phyloP scores from a whole-genome alignment of 2,113 vertebrate species.

The Brachyhypopomus occidentalis region DNA sequence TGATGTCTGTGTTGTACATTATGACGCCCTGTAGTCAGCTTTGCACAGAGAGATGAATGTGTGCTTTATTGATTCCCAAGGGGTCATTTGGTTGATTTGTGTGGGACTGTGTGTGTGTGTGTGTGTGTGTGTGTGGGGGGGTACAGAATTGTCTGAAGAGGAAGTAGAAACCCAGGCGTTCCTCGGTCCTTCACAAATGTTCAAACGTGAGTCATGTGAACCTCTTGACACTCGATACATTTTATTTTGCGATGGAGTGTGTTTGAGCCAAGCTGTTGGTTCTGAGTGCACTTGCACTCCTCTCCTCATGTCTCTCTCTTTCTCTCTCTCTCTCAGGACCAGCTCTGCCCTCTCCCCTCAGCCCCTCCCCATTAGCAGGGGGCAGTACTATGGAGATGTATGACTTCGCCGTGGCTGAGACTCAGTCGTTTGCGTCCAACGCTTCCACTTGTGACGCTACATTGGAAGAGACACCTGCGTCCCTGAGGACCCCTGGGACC shows the following conservation, averaged over 20 bases:
- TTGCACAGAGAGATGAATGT: no score
- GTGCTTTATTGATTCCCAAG: no score
- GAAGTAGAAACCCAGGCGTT: constrained; percentile 68
- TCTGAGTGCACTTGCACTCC: no score
- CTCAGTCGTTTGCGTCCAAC: constrained; percentile 67
- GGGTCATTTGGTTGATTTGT: no score
- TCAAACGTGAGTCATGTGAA: constrained; percentile 52
- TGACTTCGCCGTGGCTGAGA: constrained; percentile 67
- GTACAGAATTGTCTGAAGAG: constrained; percentile 53
- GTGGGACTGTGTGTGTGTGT: not conserved
- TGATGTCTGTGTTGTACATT: not conserved
- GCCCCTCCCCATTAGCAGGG: constrained; percentile 31
- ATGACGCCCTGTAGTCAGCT: not conserved
- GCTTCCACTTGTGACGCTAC: not conserved
- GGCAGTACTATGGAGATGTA: constrained; percentile 61
- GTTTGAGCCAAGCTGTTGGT: no score
- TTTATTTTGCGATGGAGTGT: no score
- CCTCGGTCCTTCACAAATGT: constrained; percentile 51
- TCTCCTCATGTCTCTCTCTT: no score
- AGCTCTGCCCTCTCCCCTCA: not conserved
- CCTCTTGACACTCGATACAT: no score
- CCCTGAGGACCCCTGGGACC: not conserved
- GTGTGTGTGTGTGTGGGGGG: not conserved
- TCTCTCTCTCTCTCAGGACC: constrained; percentile 37
- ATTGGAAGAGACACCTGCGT: constrained; percentile 18